Evolutionary conservation across 2,888 invertebrate species (phyloP), one percentile per base, ranked within the genome.

Genomic region (Sminthurinus aureus): DNA sequence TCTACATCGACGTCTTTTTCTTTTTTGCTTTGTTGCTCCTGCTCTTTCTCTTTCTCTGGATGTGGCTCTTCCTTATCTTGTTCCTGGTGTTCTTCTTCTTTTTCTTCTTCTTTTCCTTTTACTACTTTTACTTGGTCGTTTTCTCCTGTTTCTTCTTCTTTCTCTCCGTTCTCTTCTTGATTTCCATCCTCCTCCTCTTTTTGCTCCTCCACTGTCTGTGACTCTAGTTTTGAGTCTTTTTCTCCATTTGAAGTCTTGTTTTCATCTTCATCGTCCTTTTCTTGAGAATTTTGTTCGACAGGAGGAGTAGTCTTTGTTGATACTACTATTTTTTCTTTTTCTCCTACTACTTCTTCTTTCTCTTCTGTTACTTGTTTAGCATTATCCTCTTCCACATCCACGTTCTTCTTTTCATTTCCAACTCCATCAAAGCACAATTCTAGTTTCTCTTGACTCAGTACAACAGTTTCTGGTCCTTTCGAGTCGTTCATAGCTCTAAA

Each of bases 1-100:
- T 38, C 38, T 38, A 38, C 38, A 4, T 38, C 6, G 38, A 38
- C 38, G 38, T 38, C 38, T 38, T 38, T 6, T 38, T 38, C 38
- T 38, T 38, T 38, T 38, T 38, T 38, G 38, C 38, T 38, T 38
- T 38, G 38, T 38, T 38, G 58, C 22, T 69, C 15, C 26, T 71
- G 51, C 67, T 79, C 67, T 22, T 67, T 38, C 67, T 79, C 67
- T 22, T 67, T 38, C 50, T 18, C 79, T 71, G n/a, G 69, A 12
- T 79, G 51, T 51, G 71, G 71, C 71, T 79, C 79, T 20, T 58
- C 58, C 71, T 71, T 24, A 6, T 71, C 22, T 24, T 71, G 71
- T 24, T 24, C 71, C 18, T 71, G 18, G 26, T 24, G 12, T 71
- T n/a, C 38, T 38, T 6, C 38, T 38, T 38, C 20, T 71, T 71